Conservation (phyloP, 1,140 invertebrate genomes). For the Habropoda laboriosa region DNA sequence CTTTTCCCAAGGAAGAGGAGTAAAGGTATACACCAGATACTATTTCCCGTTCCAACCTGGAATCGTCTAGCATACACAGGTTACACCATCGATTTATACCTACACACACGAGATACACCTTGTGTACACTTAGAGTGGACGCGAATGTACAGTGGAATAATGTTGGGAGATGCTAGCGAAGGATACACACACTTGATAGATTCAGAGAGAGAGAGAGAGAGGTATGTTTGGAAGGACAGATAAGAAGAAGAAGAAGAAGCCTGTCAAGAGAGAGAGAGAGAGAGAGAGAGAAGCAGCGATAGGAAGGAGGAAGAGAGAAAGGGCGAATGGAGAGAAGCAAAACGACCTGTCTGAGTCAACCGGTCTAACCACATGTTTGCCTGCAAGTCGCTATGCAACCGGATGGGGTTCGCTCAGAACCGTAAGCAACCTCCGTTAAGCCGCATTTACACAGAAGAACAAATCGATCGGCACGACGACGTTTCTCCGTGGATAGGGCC, state of each 20-base stretch:
- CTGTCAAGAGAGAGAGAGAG: background rate
- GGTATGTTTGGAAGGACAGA: background rate
- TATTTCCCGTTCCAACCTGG: constrained; percentile 1
- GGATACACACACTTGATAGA: constrained; percentile 35
- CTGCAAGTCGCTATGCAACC: constrained; percentile 64
- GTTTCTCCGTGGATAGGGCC: constrained; percentile 32
- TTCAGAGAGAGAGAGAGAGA: constrained; percentile 4
- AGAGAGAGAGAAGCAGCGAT: background rate
- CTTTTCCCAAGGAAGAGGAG: constrained; percentile 14
- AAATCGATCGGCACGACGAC: constrained; percentile 57
- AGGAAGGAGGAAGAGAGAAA: constrained; percentile 34
- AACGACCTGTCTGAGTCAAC: constrained; percentile 70
- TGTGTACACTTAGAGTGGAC: background rate
- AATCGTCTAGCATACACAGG: background rate
- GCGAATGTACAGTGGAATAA: background rate
- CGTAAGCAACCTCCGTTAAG: constrained; percentile 72
- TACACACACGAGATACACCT: background rate
- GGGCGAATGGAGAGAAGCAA: constrained; percentile 49
- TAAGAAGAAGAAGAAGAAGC: constrained; percentile 9
- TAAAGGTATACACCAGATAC: too few species aligned
- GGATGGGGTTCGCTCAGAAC: constrained; percentile 66
- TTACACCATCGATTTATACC: background rate
- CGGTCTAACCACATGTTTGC: constrained; percentile 76
- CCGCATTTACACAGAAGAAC: constrained; percentile 68
- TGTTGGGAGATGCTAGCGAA: constrained; percentile 17